Conservation (phyloP, 2,797 vertebrate species). For the Myotis pilosus region DNA sequence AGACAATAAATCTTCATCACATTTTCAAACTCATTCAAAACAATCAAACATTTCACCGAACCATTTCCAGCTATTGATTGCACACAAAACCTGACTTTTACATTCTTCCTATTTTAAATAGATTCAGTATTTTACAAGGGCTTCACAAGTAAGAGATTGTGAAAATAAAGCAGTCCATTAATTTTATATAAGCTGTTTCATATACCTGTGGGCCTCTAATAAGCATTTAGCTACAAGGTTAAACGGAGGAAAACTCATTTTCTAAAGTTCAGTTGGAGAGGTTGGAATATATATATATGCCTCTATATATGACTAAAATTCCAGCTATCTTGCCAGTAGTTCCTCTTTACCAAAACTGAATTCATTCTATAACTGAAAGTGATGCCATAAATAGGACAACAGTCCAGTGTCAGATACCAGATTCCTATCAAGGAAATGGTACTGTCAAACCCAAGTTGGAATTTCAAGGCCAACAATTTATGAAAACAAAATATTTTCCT, state of each 20-base stretch:
- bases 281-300: background rate
- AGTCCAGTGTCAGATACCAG: background rate
- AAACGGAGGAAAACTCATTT: constrained; percentile 52
- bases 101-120: constrained; percentile 74
- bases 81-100: constrained; percentile 72
- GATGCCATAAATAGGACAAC: background rate
- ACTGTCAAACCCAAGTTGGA: background rate
- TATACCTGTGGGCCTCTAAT: constrained; percentile 74
- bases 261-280: constrained; percentile 56
- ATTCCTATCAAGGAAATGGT: constrained; percentile 3
- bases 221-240: constrained; percentile 80
- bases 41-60: constrained; percentile 64
- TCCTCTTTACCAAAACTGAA: constrained; percentile 3
- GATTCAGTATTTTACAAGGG: constrained; percentile 71
- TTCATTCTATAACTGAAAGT: constrained; percentile 36
- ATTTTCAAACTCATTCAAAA: constrained; percentile 71
- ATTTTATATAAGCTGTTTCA: constrained; percentile 82
- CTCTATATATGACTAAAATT: background rate
- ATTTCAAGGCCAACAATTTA: constrained; percentile 16
- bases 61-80: constrained; percentile 72
- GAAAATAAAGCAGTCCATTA: constrained; percentile 83
- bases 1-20: constrained; percentile 72
- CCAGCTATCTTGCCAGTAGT: background rate
- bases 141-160: constrained; percentile 67
- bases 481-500: background rate